A percentile compares a stretch with the other conserved stretches of the same genome.
These are phyloP conservation scores for Strigamia transsilvanica DNA, from an alignment of 2,888 invertebrate genomes.

Conservation along the genomic window DNA sequence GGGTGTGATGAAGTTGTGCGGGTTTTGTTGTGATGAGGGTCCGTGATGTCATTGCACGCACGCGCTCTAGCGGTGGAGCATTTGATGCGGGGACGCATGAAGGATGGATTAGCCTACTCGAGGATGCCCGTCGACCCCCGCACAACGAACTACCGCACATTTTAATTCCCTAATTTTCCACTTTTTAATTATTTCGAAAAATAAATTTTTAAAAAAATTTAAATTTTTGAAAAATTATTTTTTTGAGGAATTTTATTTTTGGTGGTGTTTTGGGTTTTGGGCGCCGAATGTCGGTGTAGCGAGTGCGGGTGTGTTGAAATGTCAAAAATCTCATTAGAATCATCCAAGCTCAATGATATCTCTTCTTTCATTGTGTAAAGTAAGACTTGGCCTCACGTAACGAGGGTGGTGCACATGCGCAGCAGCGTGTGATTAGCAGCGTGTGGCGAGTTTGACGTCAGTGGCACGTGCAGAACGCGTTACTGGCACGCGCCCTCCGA, in stretches of 20 bases:
- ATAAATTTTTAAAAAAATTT: background rate
- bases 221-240: background rate
- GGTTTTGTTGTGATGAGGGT: conserved; percentile 35
- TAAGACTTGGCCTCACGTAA: conserved; percentile 36
- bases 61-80: conserved; percentile 25
- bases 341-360: conserved; percentile 44
- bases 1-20: conserved; percentile 1
- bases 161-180: too few relatives aligned
- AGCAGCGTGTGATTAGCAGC: conserved; percentile 17
- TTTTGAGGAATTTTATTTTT: background rate
- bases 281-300: background rate
- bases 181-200: background rate
- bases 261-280: background rate
- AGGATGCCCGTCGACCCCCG: background rate
- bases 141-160: background rate
- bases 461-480: conserved; percentile 49
- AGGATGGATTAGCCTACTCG: conserved; percentile 38
- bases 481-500: conserved; percentile 51
- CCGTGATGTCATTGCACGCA: conserved; percentile 41
- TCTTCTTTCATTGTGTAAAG: conserved; percentile 42
- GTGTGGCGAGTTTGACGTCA: conserved; percentile 50
- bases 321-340: conserved; percentile 44
- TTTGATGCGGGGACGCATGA: conserved; percentile 44
- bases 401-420: conserved; percentile 44
- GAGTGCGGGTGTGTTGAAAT: conserved; percentile 2